Conservation (phyloP, 2,888 invertebrate species). For the Lacanobia oleracea region DNA sequence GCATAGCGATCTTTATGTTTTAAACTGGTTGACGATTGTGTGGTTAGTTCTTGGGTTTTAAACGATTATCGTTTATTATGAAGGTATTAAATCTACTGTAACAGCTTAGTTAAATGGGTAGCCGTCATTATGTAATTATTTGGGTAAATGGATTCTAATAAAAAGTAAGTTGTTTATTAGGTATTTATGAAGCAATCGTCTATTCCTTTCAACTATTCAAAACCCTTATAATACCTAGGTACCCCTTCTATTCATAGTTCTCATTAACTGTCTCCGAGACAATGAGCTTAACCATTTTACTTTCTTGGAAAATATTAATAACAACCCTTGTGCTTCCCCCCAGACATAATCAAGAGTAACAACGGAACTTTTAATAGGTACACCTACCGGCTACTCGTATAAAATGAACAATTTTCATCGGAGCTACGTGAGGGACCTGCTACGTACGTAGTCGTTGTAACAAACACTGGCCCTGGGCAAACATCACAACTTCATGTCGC, state of each 20-base stretch:
- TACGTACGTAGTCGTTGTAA: conserved; percentile 52
- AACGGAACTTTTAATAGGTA: conserved; percentile 41
- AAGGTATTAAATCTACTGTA: background rate
- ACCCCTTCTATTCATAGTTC: background rate
- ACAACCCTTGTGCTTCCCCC: background rate
- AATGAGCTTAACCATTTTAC: conserved; percentile 17
- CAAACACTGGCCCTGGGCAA: conserved; percentile 77
- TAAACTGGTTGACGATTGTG: background rate
- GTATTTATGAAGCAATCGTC: background rate
- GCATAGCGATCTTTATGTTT: conserved; percentile 1
- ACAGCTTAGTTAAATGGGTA: background rate
- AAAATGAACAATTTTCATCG: conserved; percentile 55
- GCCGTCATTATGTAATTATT: background rate
- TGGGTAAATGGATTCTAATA: background rate
- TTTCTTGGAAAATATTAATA: conserved; percentile 32
- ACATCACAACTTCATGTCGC: conserved; percentile 77
- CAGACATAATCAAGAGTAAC: conserved; percentile 39
- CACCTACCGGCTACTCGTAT: conserved; percentile 23
- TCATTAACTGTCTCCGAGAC: background rate
- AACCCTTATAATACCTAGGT: background rate
- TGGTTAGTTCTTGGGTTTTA: background rate
- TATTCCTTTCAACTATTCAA: background rate
- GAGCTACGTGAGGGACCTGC: conserved; percentile 46
- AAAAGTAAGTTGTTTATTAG: background rate
- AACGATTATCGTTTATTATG: background rate